These are phyloP conservation scores for Zhengitettix transpicula DNA, from an alignment of 2,888 invertebrate genomes.

Conservation along the genomic window DNA sequence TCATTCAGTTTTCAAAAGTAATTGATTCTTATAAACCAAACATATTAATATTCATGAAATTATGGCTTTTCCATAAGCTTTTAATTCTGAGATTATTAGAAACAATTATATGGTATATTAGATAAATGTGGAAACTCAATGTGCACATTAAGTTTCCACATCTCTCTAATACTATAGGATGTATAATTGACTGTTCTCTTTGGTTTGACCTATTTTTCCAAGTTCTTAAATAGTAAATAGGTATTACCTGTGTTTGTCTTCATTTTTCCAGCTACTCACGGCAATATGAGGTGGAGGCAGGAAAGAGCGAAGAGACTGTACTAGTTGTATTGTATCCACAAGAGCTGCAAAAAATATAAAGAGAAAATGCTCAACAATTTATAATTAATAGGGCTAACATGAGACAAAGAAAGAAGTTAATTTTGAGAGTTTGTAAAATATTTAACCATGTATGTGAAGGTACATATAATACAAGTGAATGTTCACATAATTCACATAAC, in stretches of 20 bases:
- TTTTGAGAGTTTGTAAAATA: too few relatives aligned
- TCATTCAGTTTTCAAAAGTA: too few relatives aligned
- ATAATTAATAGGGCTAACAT: not conserved
- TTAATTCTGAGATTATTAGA: too few relatives aligned
- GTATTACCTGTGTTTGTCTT: constrained; percentile 46
- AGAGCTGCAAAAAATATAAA: constrained; percentile 39
- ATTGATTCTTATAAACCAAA: too few relatives aligned
- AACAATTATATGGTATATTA: too few relatives aligned
- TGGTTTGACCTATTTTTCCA: not conserved
- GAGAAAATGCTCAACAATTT: not conserved
- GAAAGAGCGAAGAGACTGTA: constrained; percentile 69
- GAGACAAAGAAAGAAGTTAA: too few relatives aligned
- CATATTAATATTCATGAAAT: too few relatives aligned
- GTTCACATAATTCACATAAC: too few relatives aligned
- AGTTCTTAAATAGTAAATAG: not conserved
- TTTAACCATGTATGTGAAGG: too few relatives aligned
- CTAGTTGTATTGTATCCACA: constrained; percentile 72
- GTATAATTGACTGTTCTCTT: not conserved
- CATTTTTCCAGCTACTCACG: constrained; percentile 79
- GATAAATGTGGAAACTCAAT: too few relatives aligned
- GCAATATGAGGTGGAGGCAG: constrained; percentile 77
- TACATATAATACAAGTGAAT: too few relatives aligned
- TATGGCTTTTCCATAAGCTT: too few relatives aligned
- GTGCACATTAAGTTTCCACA: not conserved
- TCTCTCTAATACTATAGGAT: not conserved